Evolutionary conservation across 2,888 invertebrate species (phyloP).

Genomic region (Campaea margaritaria): DNA sequence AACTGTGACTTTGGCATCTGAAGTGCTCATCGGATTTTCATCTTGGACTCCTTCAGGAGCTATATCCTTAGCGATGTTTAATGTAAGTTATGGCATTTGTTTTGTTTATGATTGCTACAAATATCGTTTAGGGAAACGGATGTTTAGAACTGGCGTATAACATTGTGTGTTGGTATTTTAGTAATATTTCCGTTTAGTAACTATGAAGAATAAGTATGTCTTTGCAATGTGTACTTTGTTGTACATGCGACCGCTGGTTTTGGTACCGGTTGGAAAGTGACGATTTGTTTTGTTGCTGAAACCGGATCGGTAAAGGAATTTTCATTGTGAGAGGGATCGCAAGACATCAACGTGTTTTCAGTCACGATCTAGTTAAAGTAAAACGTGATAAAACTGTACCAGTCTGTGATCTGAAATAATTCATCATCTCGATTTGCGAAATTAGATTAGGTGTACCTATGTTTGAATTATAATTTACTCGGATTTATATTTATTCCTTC

Average conservation of each 20-base stretch:
- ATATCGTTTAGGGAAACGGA: constrained; percentile 26
- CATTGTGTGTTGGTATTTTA: constrained; percentile 45
- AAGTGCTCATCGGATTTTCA: constrained; percentile 50
- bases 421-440: constrained; percentile 8
- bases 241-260: constrained; percentile 49
- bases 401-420: constrained; percentile 1
- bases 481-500: too few species aligned
- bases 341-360: constrained; percentile 34
- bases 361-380: constrained; percentile 36
- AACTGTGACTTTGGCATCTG: constrained; percentile 50
- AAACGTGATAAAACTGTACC: constrained; percentile 15
- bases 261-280: constrained; percentile 78
- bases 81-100: constrained; percentile 22
- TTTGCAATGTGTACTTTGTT: constrained; percentile 36
- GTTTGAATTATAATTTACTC: background rate
- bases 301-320: constrained; percentile 69
- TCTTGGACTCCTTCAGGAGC: constrained; percentile 37
- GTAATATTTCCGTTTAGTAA: constrained; percentile 21
- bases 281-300: constrained; percentile 65
- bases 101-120: constrained; percentile 25
- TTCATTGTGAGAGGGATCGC: constrained; percentile 30
- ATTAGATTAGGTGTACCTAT: constrained; percentile 6
- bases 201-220: constrained; percentile 1
- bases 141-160: constrained; percentile 20
- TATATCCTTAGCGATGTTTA: constrained; percentile 33